A percentile compares a stretch with the other conserved stretches of the same genome.
Evolutionary conservation across 2,113 vertebrate genomes (phyloP).

Genomic region (Elaphurus davidianus): DNA sequence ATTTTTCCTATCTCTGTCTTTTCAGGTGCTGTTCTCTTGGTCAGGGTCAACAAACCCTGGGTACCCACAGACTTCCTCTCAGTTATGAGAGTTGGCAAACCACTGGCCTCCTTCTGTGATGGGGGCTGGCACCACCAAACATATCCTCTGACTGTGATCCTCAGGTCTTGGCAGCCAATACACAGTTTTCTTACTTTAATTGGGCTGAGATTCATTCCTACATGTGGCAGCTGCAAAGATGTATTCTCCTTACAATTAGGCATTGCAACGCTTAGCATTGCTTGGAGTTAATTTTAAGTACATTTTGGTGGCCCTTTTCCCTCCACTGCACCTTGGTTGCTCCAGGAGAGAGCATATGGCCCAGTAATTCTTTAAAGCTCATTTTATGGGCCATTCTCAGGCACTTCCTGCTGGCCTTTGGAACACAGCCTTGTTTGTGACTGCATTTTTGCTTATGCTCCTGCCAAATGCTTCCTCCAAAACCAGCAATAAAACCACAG

Average conservation of each 20-base stretch:
- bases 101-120: background rate
- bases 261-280: background rate
- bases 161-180: conserved; percentile 1
- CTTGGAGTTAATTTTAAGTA: conserved; percentile 31
- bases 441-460: conserved; percentile 42
- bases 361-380: conserved; percentile 27
- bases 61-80: background rate
- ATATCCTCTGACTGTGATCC: background rate
- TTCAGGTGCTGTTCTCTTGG: background rate
- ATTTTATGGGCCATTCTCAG: conserved; percentile 14
- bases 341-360: conserved; percentile 56
- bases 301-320: background rate
- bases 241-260: background rate
- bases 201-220: conserved; percentile 41
- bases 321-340: background rate
- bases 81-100: background rate
- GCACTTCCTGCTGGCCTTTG: conserved; percentile 46
- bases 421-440: conserved; percentile 42
- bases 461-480: conserved; percentile 57
- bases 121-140: background rate
- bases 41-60: background rate
- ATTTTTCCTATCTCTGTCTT: background rate
- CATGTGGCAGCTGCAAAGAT: background rate
- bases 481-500: conserved; percentile 59
- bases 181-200: background rate